These are phyloP conservation scores for Ceuthmochares aereus DNA, from an alignment of 2,113 vertebrate species.

Conservation along the genomic window DNA sequence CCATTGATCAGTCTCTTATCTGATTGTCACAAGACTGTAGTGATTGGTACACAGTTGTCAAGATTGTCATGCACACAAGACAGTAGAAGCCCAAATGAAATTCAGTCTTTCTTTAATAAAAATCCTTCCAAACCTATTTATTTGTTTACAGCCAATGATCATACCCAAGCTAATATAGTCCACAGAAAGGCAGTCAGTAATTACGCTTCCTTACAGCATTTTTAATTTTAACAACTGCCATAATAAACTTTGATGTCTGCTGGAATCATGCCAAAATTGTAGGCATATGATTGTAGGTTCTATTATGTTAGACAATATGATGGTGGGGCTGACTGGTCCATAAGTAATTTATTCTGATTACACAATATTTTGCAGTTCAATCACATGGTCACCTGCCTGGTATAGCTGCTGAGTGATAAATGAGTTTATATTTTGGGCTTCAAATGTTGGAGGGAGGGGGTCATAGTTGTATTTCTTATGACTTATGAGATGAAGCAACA, in stretches of 20 bases:
- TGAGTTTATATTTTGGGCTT: background rate
- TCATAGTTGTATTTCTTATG: background rate
- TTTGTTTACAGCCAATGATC: constrained; percentile 39
- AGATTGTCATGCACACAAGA: background rate
- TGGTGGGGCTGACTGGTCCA: background rate
- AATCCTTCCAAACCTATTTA: constrained; percentile 38
- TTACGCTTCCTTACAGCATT: constrained; percentile 2
- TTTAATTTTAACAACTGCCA: constrained; percentile 24
- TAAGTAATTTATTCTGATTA: background rate
- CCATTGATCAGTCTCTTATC: constrained; percentile 34
- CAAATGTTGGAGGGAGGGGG: background rate
- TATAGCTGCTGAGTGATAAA: background rate
- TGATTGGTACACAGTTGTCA: constrained; percentile 12
- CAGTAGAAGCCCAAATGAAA: constrained; percentile 6
- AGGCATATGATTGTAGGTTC: background rate
- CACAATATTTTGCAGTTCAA: background rate
- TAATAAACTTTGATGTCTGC: constrained; percentile 22
- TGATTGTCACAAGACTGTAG: constrained; percentile 20
- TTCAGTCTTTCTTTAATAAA: constrained; percentile 23
- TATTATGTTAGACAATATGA: background rate
- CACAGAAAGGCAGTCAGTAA: background rate
- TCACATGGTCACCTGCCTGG: background rate
- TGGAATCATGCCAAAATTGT: background rate
- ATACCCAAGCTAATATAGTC: background rate
- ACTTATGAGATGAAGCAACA: constrained; percentile 24